A percentile compares a stretch with the other conserved stretches of the same genome.
phyloP scores from a whole-genome alignment of 2,888 invertebrate genomes.

The Aricia artaxerxes region DNA sequence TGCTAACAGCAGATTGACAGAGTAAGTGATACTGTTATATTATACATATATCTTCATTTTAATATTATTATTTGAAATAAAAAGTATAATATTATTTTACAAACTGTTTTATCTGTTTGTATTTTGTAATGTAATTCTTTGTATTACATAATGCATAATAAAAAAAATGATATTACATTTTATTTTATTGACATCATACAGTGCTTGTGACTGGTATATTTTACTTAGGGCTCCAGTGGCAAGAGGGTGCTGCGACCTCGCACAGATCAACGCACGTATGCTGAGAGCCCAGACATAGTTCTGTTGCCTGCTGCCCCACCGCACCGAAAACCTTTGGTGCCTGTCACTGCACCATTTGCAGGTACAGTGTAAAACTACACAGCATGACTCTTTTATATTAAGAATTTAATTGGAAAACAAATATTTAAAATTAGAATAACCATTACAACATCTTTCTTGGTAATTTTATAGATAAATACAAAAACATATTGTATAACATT shows the following conservation, averaged over 20 bases:
- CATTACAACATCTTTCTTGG: too few relatives aligned
- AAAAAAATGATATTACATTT: neutral
- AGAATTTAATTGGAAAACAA: too few relatives aligned
- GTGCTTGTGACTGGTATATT: neutral
- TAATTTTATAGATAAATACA: neutral
- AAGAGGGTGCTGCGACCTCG: conserved; percentile 90
- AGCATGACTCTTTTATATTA: neutral
- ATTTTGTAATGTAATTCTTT: neutral
- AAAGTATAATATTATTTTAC: neutral
- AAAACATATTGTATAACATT: neutral
- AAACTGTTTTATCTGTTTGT: neutral
- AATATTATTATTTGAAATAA: conserved; percentile 24
- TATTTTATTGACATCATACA: neutral
- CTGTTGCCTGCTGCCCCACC: conserved; percentile 81
- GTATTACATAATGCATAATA: neutral
- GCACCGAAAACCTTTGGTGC: conserved; percentile 60
- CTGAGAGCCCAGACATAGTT: conserved; percentile 89
- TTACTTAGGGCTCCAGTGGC: conserved; percentile 63
- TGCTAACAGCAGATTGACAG: conserved; percentile 25
- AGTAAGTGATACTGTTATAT: conserved; percentile 1
- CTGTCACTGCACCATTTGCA: conserved; percentile 59
- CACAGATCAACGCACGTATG: conserved; percentile 91
- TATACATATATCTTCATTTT: conserved; percentile 25
- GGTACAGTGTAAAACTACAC: conserved; percentile 47
- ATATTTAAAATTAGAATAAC: neutral